Evolutionary conservation across 2,797 vertebrate species (phyloP), one percentile per base, ranked within the genome.

Genomic region (Argya squamiceps): DNA sequence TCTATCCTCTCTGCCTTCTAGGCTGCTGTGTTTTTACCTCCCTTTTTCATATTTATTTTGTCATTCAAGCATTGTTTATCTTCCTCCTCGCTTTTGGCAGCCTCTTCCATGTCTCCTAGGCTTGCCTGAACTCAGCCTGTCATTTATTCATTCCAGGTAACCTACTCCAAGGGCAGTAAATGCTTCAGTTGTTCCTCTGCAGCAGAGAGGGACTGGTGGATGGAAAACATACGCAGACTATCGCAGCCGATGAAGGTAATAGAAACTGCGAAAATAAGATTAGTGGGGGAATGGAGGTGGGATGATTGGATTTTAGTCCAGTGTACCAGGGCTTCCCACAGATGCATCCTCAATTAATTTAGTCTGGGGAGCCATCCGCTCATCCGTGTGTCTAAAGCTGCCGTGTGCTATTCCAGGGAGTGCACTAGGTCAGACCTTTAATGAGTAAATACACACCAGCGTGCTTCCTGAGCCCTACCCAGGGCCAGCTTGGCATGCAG

Each of bases 181-280:
- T 99, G 99, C 79, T 99, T 99, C 97, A 99, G 99, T 97, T 99
- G 99, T 93, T 98, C 98, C 9, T 99, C 99, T 2, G 98, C 99
- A 26, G 98, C 99, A 20, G 99, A 99, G 97, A 98, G 99, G 97
- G 99, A 99, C 98, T 99, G 99, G 97, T 99, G 99, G 99, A 99
- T 99, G 99, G 99, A 99, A 96, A 99, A 99, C 97, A 98, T 99
- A 92, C 98, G 98, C 73, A 98, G 99, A 84, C 99, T 99, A 5
- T 98, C 99, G 53, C 99, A 99, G 88, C 99, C 99, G 15, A 99
- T 99, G 98, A 99, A 99, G 99, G 99, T 99, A 98, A 96, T 24
- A 58, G 59, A 8, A 95, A 67, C 67, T n/a, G 39, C 4, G 2
- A 67, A 74, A 95, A 86, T 88, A 34, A 84, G 78, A 94, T 94